These are phyloP conservation scores for Conopomorpha cramerella DNA, from an alignment of 1,140 invertebrate genomes.

Conservation along the genomic window DNA sequence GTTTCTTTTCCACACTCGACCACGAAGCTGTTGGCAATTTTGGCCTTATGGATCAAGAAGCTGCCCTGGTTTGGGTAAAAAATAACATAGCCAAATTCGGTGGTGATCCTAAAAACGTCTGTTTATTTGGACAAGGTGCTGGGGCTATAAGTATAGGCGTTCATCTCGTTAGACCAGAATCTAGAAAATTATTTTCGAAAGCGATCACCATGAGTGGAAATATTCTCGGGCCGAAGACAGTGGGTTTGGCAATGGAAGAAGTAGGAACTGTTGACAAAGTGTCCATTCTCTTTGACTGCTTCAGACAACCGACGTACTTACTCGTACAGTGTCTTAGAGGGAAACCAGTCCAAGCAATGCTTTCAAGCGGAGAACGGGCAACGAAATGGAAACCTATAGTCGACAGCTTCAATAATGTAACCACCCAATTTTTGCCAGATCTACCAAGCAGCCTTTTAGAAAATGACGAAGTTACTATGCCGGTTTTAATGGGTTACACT, in stretches of 20 bases:
- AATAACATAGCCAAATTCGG: conserved; percentile 86
- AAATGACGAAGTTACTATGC: conserved; percentile 66
- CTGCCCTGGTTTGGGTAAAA: conserved; percentile 84
- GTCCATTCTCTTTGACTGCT: conserved; percentile 68
- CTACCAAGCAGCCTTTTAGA: conserved; percentile 66
- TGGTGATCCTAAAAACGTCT: conserved; percentile 82
- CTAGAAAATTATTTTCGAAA: conserved; percentile 47
- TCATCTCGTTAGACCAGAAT: conserved; percentile 44
- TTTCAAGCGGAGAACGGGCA: conserved; percentile 65
- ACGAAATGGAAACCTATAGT: conserved; percentile 78
- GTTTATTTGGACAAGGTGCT: conserved; percentile 85
- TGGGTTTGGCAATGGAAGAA: conserved; percentile 59
- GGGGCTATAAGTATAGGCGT: conserved; percentile 77
- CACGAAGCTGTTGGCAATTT: conserved; percentile 87
- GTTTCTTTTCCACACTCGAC: conserved; percentile 87
- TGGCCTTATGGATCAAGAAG: conserved; percentile 88
- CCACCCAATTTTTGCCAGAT: conserved; percentile 68
- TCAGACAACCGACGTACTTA: conserved; percentile 64
- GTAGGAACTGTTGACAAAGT: conserved; percentile 63
- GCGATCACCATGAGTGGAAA: conserved; percentile 73
- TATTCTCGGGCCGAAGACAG: conserved; percentile 63
- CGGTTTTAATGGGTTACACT: conserved; percentile 73
- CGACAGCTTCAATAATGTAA: conserved; percentile 72
- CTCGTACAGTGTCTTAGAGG: conserved; percentile 72
- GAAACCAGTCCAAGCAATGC: conserved; percentile 60